A percentile compares a stretch with the other conserved stretches of the same genome.
Conservation (phyloP, 2,797 vertebrate genomes). For the Phrynocephalus forsythii region DNA sequence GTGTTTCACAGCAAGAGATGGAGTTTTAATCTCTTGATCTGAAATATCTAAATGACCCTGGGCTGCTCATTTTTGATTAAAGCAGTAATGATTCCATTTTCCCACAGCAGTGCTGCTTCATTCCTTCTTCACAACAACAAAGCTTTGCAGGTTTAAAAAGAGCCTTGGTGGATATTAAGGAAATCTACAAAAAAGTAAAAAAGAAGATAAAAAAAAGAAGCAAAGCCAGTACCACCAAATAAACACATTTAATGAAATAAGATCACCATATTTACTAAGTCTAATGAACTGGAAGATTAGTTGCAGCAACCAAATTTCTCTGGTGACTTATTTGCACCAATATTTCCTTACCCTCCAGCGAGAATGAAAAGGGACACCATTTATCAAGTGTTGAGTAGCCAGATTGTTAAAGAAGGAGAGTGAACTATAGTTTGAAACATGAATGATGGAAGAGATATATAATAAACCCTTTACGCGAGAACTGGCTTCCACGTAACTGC, state of each 20-base stretch:
- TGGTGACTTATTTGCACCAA: constrained; percentile 57
- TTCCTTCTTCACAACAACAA: constrained; percentile 47
- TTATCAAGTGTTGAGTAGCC: constrained; percentile 54
- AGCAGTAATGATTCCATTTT: constrained; percentile 42
- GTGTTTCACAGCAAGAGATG: constrained; percentile 51
- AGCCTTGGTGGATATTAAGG: constrained; percentile 53
- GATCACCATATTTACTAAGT: constrained; percentile 68
- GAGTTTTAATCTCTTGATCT: constrained; percentile 59
- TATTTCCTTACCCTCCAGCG: constrained; percentile 56
- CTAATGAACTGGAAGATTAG: constrained; percentile 71
- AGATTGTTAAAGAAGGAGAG: constrained; percentile 38
- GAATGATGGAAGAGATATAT: constrained; percentile 49
- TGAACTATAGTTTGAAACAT: constrained; percentile 58
- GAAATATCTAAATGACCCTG: constrained; percentile 59
- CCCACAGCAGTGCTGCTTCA: constrained; percentile 27
- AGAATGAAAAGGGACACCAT: constrained; percentile 54
- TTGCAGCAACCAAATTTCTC: constrained; percentile 63
- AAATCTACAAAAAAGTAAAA: constrained; percentile 60
- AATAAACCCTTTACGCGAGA: neutral
- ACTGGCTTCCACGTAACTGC: neutral
- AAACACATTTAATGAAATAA: constrained; percentile 74
- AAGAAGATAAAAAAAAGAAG: neutral
- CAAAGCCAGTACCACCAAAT: constrained; percentile 58
- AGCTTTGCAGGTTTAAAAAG: constrained; percentile 45
- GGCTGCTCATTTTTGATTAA: constrained; percentile 62